These are phyloP conservation scores for Apamea monoglypha DNA, from an alignment of 2,888 invertebrate species.

Conservation along the genomic window DNA sequence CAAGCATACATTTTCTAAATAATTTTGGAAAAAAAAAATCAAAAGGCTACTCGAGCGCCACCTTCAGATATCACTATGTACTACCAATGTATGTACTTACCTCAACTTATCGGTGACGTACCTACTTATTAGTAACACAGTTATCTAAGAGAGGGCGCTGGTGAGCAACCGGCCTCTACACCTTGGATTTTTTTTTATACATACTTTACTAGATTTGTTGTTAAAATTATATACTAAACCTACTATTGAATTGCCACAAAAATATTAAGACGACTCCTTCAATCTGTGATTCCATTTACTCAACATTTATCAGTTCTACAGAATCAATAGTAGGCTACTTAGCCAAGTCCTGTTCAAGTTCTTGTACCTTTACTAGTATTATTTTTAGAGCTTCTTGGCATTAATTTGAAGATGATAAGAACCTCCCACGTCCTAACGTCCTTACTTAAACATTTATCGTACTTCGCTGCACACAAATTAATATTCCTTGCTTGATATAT, in stretches of 20 bases:
- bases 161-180: background rate
- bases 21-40: background rate
- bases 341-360: background rate
- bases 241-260: background rate
- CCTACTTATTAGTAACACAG: slow-evolving; percentile 32
- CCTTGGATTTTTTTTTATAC: background rate
- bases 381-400: background rate
- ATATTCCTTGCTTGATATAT: background rate
- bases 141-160: slow-evolving; percentile 57
- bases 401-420: background rate
- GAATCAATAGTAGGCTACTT: background rate
- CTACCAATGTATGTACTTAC: slow-evolving; percentile 43
- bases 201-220: background rate
- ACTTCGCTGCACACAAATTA: slow-evolving; percentile 1
- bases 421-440: background rate
- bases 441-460: background rate
- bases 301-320: background rate
- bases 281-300: background rate
- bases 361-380: background rate
- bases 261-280: background rate
- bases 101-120: slow-evolving; percentile 35
- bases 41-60: slow-evolving; percentile 22
- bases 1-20: background rate
- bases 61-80: slow-evolving; percentile 25
- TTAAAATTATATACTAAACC: background rate